Evolutionary conservation across 2,888 invertebrate genomes (phyloP), one percentile per base, ranked within the genome.

Genomic region (Oscheius myriophilus): DNA sequence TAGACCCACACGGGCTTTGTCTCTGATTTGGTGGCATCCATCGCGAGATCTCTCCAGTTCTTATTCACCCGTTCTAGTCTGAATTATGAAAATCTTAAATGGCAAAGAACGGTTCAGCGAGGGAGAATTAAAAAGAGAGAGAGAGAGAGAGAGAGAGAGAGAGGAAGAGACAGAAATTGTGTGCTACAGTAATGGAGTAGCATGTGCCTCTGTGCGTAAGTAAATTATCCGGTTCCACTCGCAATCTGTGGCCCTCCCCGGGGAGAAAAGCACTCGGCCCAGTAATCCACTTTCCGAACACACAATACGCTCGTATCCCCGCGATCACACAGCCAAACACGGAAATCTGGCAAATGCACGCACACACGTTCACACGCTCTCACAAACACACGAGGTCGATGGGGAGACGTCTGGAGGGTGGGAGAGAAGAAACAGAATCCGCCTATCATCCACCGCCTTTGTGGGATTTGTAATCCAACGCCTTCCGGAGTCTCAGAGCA

Each of bases 1-100:
- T 86, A 86, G 46, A 87, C 77, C 86, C 86, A 86, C 25, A 86
- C 86, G 42, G 84, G 84, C 57, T 80, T 82, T 4, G 76, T 75
- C 41, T 82, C 82, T 51, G 71, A 71, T 39, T 73, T 68, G 1
- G 78, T 73, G n/a, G 75, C 73, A 51, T 80, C 80, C 80, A 76
- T 78, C n/a, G 72, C 67, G 4, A 64, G 21, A n/a, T 62, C 41
- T 21, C 69, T 52, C 76, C 76, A 77, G 14, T 57, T 58, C 26
- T 49, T 57, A 45, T 67, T 65, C 23, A 73, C 72, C 6, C 70
- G 65, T 62, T 77, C 72, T 45, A 73, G 53, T 55, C 76, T 76
- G 49, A 49, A 61, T 23, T 16, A 51, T 51, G 25, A 61, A 46
- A 16, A 46, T 11, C 21, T n/a, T 45, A 26, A 26, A 6, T 23